Evolutionary conservation across 2,113 vertebrate genomes (phyloP).

Genomic region (Microcebus lehilahytsara): DNA sequence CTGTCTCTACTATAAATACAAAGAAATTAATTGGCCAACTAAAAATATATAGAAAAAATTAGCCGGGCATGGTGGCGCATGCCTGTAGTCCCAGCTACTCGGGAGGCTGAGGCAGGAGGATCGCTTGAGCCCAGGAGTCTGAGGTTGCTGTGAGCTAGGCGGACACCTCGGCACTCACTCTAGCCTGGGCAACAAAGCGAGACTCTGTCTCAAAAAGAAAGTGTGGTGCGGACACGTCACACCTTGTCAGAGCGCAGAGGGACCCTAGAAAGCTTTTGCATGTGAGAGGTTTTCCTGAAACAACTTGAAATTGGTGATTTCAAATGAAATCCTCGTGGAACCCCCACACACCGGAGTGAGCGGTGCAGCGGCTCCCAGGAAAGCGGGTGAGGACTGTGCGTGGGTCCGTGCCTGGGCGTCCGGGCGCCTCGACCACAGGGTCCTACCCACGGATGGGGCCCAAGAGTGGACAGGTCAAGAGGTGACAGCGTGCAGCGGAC

Average conservation of each 20-base stretch:
- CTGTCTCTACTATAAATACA: too few species aligned
- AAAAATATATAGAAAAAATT: too few species aligned
- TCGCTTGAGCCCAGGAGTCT: too few species aligned
- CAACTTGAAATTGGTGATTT: not conserved
- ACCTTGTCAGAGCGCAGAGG: not conserved
- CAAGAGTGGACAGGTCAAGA: accelerated
- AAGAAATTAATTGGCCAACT: too few species aligned
- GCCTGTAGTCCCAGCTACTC: too few species aligned
- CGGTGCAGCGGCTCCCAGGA: not conserved
- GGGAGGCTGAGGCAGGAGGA: too few species aligned
- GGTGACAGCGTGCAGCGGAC: accelerated
- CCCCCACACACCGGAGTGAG: accelerated
- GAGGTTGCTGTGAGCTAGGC: too few species aligned
- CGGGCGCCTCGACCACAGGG: too few species aligned
- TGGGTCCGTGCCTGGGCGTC: not conserved
- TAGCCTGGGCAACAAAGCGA: too few species aligned
- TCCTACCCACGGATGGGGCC: accelerated
- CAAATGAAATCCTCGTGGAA: accelerated
- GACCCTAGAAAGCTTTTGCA: not conserved
- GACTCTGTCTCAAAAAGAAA: not conserved
- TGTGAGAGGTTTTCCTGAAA: not conserved
- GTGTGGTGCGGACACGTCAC: accelerated
- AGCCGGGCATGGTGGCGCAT: too few species aligned
- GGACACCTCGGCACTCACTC: too few species aligned
- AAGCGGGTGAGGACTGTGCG: accelerated